A percentile compares a stretch with the other conserved stretches of the same genome.
Evolutionary conservation across 1,140 invertebrate genomes (phyloP).

Genomic region (Anastrepha ludens): DNA sequence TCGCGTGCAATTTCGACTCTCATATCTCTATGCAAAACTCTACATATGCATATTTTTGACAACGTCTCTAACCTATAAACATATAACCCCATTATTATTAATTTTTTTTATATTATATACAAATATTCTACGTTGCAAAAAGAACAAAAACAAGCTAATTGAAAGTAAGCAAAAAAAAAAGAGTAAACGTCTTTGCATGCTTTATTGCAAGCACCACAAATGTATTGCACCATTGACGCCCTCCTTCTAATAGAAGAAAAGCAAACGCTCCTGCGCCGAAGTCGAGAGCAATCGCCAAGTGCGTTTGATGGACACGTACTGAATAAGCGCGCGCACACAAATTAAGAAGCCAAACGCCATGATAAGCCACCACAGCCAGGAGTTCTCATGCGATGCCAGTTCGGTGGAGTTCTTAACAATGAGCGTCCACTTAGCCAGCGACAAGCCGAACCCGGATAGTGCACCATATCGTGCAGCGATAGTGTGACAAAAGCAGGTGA

Average conservation of each 20-base stretch:
- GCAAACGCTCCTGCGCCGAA: constrained; percentile 87
- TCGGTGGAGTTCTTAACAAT: constrained; percentile 94
- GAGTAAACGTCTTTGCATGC: neutral
- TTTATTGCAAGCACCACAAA: neutral
- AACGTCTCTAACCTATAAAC: neutral
- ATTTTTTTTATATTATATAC: neutral
- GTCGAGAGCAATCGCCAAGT: constrained; percentile 90
- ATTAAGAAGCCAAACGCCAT: constrained; percentile 92
- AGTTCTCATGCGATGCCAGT: constrained; percentile 87
- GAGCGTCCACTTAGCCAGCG: constrained; percentile 94
- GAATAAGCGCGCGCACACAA: constrained; percentile 89
- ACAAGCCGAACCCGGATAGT: constrained; percentile 92
- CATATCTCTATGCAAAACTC: neutral
- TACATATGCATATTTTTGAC: neutral
- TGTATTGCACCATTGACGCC: neutral
- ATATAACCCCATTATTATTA: neutral
- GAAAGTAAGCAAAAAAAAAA: neutral
- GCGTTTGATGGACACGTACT: constrained; percentile 92
- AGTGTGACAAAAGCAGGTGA: constrained; percentile 95
- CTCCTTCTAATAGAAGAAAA: constrained; percentile 90
- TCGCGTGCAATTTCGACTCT: neutral
- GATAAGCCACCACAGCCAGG: constrained; percentile 92
- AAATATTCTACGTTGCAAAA: neutral
- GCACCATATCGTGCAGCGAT: constrained; percentile 95
- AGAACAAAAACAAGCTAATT: neutral